Base-by-base conservation (phyloP, 2,888 invertebrate species). In the Lagria hirta region DNA sequence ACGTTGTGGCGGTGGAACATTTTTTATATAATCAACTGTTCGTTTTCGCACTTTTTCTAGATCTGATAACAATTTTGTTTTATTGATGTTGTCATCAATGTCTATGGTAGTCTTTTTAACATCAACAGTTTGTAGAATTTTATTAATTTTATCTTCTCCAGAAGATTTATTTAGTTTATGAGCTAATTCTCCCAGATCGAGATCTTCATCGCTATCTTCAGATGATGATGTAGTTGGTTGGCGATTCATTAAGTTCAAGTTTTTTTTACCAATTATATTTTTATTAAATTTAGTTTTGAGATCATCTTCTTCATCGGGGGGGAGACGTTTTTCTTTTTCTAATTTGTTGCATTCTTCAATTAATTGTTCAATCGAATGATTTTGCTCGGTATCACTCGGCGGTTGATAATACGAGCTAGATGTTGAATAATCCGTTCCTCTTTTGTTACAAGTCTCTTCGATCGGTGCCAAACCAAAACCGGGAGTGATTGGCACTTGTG, bases 351-450 rank as follows among this genome's bases (percentile, higher is more conserved):
- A 62, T 42, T 68, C 66, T 49, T 67, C 62, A 12, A 69, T 38
- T n/a, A 60, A 43, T 13, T 57, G 51, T 43, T 70, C 70, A 4
- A 58, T 32, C 3, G 53, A 54, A 38, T 49, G 55, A 28, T 30
- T 35, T 44, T 68, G 69, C 49, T 70, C 71, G 4, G 55, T 61
- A 48, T 71, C 71, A 0, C 69, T 69, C 5, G 71, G 71, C 5
- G 71, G 71, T 50, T 68, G 66, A 47, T 71, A 71, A 52, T 71
- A 71, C 0, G 70, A 70, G 48, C 69, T 69, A 2, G 66, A 64
- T 2, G 69, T 67, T 1, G 71, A 71, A 54, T 71, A 71, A 59
- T 71, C 71, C 0, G 71, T 71, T 1, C 62, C 60, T 21, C 70
- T 52, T 37, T 55, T 52, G 7, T 50, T 35, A 38, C 50, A 55